Conservation (phyloP, 2,797 vertebrate species). For the Sciurus vulgaris region DNA sequence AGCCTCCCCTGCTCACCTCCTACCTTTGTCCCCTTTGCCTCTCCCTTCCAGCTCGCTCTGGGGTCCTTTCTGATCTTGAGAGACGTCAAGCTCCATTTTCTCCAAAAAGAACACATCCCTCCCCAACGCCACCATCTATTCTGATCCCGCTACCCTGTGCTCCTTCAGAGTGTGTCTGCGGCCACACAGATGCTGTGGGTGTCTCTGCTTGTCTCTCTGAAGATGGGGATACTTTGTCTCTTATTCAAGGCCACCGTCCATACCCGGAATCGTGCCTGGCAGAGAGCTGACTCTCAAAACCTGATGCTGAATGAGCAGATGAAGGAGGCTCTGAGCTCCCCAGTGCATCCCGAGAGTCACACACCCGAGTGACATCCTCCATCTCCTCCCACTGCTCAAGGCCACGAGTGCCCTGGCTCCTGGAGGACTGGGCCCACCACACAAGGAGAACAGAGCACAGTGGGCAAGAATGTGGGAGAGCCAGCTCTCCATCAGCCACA, state of each 20-base stretch:
- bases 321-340: background rate
- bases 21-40: background rate
- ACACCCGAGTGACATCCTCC: background rate
- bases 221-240: background rate
- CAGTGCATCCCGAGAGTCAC: accelerated
- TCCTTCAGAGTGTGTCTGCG: background rate
- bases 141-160: background rate
- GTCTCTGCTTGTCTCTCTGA: background rate
- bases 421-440: background rate
- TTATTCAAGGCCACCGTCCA: background rate
- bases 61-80: background rate
- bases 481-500: background rate
- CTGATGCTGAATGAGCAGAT: background rate
- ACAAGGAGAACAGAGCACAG: background rate
- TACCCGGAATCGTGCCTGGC: too few species aligned
- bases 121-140: accelerated
- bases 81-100: background rate
- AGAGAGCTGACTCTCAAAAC: accelerated
- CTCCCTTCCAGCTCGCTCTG: background rate
- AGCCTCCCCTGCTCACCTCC: background rate
- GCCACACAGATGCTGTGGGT: too few species aligned
- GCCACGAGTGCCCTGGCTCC: accelerated
- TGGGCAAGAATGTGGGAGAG: accelerated
- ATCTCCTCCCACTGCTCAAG: background rate
- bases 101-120: background rate